phyloP scores from a whole-genome alignment of 1,140 invertebrate species.

The Lordiphosa collinella region DNA sequence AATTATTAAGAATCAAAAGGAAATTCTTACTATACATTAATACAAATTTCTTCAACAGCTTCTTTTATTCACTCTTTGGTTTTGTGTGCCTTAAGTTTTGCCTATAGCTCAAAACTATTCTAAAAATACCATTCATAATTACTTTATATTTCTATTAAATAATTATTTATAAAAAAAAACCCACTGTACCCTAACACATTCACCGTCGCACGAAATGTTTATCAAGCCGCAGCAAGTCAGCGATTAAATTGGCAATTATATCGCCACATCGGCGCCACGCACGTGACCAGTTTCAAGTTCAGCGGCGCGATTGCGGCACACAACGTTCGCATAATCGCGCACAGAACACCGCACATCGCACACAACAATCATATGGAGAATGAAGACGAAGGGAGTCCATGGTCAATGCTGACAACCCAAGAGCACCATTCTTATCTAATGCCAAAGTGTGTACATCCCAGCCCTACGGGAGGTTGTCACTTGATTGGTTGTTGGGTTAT shows the following conservation, averaged over 20 bases:
- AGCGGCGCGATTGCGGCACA: slow-evolving; percentile 10
- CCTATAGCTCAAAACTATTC: no score
- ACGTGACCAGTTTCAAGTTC: slow-evolving; percentile 70
- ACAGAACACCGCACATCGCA: slow-evolving; percentile 1
- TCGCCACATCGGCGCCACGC: slow-evolving; percentile 57
- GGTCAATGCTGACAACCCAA: background rate
- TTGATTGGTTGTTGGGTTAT: background rate
- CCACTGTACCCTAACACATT: slow-evolving; percentile 9
- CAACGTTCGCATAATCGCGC: slow-evolving; percentile 32
- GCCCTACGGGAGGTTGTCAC: slow-evolving; percentile 8
- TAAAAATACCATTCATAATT: no score
- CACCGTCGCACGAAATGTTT: slow-evolving; percentile 38
- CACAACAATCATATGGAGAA: background rate
- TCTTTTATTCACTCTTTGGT: no score
- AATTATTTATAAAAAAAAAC: background rate
- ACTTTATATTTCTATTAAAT: no score
- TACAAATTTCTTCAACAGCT: no score
- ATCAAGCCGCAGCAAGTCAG: slow-evolving; percentile 49
- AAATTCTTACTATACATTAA: no score
- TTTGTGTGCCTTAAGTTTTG: no score
- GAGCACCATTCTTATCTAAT: slow-evolving; percentile 6
- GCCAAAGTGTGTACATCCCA: background rate
- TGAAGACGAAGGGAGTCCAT: background rate
- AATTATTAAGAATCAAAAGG: no score
- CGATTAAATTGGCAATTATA: slow-evolving; percentile 72